Base-by-base conservation (phyloP, 2,113 vertebrate genomes). In the Eudyptes chrysolophus region DNA sequence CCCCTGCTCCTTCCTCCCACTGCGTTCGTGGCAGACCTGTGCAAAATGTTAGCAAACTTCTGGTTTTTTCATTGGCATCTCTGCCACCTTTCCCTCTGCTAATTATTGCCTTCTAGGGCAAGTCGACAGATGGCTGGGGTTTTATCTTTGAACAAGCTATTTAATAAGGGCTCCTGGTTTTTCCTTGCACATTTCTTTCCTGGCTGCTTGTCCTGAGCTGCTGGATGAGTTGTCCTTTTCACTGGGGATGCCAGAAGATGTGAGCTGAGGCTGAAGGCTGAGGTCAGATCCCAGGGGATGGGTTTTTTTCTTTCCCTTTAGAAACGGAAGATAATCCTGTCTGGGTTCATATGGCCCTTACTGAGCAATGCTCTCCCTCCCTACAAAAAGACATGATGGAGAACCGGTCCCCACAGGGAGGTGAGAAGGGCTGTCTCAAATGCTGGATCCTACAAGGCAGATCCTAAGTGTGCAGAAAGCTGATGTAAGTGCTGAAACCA, bases 111-210 rank as follows among this genome's bases (percentile, higher is more conserved):
- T 96, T 91, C 84, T 51, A 79, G 61, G 58, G 79, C 92, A 74
- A 82, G 54, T 4, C 0, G 8, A 96, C 97, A 97, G 97, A 97
- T 98, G 96, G 95, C 70, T 1, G 1, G 15, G 77, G 74, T 52
- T 96, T 96, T 95, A 94, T 89, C 94, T 94, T 89, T 87, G 89
- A 95, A 87, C 78, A 55, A 96, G 58, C 84, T 95, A 92, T 95
- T 97, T 97, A 96, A 92, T 89, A 84, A 93, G 51, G 44, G 61
- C 72, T 94, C 40, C 92, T 71, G 54, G 11, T 92, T 92, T 90
- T 81, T 46, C 46, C 36, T 93, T 94, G 92, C 84, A 89, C 78
- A 64, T 94, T 91, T 94, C 65, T 94, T 90, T 81, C 62, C 62
- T 90, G 74, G 42, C 79, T 19, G 3, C 65, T 13, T 48, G 44